Percentiles rank a stretch among this genome's conserved stretches.
phyloP scores from a whole-genome alignment of 2,888 invertebrate genomes.

The Tanypteryx hageni region DNA sequence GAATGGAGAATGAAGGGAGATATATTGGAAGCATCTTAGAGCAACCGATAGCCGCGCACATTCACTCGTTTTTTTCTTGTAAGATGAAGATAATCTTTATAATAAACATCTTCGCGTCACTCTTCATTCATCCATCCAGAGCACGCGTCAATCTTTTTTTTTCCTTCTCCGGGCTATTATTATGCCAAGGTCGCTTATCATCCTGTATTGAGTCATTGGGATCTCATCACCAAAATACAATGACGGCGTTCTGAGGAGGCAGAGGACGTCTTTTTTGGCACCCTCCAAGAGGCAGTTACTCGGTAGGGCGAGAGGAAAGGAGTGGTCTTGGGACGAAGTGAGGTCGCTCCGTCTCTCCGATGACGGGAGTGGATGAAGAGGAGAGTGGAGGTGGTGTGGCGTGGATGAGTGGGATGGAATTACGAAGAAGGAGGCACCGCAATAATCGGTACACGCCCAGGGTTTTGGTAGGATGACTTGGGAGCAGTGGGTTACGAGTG shows the following conservation, averaged over 20 bases:
- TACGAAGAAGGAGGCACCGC: no score
- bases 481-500: background rate
- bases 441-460: background rate
- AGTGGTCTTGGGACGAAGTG: no score
- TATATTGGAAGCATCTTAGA: background rate
- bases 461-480: background rate
- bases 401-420: background rate
- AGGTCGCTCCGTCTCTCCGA: background rate
- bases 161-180: background rate
- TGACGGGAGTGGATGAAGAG: background rate
- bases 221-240: constrained; percentile 19
- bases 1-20: background rate
- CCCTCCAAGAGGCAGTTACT: background rate
- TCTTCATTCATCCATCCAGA: constrained; percentile 6
- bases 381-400: background rate
- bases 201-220: background rate
- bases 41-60: background rate
- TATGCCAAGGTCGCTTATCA: constrained; percentile 25
- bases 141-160: background rate
- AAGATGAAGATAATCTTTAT: background rate
- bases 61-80: background rate
- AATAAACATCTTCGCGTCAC: background rate
- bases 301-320: no score
- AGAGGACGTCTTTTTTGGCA: constrained; percentile 16
- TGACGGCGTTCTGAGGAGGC: background rate